phyloP scores from a whole-genome alignment of 2,888 invertebrate genomes.

The Drosophila conformis region DNA sequence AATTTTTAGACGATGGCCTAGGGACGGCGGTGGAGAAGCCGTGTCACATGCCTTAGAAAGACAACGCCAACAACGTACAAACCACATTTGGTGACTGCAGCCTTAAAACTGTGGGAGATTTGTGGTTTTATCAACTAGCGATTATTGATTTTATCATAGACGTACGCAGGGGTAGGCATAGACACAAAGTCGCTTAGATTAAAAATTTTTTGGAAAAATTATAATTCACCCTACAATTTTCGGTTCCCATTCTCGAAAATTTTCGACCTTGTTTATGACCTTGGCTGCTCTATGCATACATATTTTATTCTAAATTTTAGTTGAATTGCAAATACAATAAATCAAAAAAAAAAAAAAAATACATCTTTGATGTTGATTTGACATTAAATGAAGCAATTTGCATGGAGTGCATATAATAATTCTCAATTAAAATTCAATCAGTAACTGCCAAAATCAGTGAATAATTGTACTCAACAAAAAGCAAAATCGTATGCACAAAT shows the following conservation, averaged over 20 bases:
- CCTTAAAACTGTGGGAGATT: not conserved
- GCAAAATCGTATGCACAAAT: not conserved
- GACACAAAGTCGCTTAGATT: not conserved
- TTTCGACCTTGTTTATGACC: not conserved
- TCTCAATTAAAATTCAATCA: not conserved
- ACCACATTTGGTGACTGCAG: not conserved
- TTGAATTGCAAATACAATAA: not conserved
- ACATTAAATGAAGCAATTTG: not conserved
- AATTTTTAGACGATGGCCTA: too few relatives aligned
- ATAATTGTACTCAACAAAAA: not conserved
- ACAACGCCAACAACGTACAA: not conserved
- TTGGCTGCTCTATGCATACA: not conserved
- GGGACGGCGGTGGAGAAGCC: not conserved
- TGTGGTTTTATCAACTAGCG: not conserved
- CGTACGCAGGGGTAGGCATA: not conserved
- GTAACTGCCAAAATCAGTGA: not conserved
- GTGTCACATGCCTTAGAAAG: not conserved
- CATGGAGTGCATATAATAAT: not conserved
- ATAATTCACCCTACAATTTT: not conserved
- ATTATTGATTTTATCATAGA: not conserved
- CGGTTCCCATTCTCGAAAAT: not conserved
- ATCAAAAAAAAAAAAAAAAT: not conserved
- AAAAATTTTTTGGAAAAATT: not conserved
- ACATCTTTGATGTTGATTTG: not conserved
- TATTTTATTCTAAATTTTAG: not conserved